Base-by-base conservation (phyloP, 2,113 vertebrate genomes). In the Hippocampus abdominalis region DNA sequence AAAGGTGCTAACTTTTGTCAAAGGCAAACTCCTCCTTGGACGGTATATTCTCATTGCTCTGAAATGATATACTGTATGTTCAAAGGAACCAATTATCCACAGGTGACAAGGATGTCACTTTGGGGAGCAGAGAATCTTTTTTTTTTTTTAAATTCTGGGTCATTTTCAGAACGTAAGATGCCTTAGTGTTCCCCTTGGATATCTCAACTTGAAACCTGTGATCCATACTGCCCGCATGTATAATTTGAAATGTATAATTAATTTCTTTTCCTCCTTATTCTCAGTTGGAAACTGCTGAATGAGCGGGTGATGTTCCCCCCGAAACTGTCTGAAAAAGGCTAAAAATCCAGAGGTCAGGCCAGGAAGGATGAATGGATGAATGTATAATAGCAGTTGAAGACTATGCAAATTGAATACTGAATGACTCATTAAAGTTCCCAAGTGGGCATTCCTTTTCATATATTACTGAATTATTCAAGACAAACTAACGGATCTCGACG, bases 31-130 rank as follows among this genome's bases (percentile, higher is more conserved):
- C 16, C 3, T 2, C 5, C 2, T 1, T 23, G 51, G n/a, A 72
- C 13, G 54, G 36, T n/a, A 70, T 69, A 36, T 56, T 64, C 46
- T 18, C 66, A 69, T 25, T 70, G 8, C 70, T 73, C 63, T 56
- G 53, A 63, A 69, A 77, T 76, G 16, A 74, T 29, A 15, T 59
- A 9, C 5, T 20, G n/a, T n/a, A 5, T n/a, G 3, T 80, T 83
- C 44, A 71, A 78, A 81, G 72, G 29, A 84, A 72, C 72, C 49
- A 42, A 61, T 83, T 81, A 72, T 67, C 39, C 29, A 20, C 36
- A 76, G 74, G 74, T 75, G 48, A 83, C 69, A 13, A 62, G 36
- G n/a, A 64, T 72, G 63, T 72, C 62, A 71, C 29, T 69, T 69
- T 12, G 54, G 15, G 4, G 40, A 65, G 70, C 49, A 48, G 53